A percentile compares a stretch with the other conserved stretches of the same genome.
phyloP scores from a whole-genome alignment of 1,140 invertebrate species.

The Pogonomyrmex californicus region DNA sequence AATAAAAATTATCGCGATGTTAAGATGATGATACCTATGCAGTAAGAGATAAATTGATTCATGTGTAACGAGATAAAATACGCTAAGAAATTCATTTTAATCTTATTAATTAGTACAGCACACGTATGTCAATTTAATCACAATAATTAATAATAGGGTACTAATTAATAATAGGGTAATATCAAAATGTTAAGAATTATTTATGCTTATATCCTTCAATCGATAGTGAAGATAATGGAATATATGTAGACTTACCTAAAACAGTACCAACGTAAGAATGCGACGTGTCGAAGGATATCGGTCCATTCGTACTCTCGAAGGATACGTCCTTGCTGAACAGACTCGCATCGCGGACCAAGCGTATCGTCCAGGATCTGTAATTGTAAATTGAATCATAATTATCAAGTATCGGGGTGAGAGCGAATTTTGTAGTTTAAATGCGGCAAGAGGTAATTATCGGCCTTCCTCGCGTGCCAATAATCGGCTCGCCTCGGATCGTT shows the following conservation, averaged over 20 bases:
- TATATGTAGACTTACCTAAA: constrained; percentile 89
- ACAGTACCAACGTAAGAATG: constrained; percentile 93
- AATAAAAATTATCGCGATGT: constrained; percentile 8
- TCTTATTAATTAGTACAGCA: neutral
- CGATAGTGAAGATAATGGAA: neutral
- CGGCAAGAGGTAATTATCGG: constrained; percentile 32
- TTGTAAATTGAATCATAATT: constrained; percentile 87
- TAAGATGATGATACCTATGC: constrained; percentile 1
- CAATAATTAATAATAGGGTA: neutral
- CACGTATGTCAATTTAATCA: neutral
- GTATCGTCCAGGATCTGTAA: constrained; percentile 93
- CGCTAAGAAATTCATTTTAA: neutral
- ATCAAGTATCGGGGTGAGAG: neutral
- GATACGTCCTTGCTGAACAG: constrained; percentile 93
- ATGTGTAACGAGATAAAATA: neutral
- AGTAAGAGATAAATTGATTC: neutral
- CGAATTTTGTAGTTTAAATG: neutral
- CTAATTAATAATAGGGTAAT: neutral
- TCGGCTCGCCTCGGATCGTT: constrained; percentile 15
- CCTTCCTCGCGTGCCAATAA: neutral
- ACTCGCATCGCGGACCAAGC: constrained; percentile 90
- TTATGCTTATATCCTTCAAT: neutral
- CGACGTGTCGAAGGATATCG: constrained; percentile 91
- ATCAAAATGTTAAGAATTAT: neutral
- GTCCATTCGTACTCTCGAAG: constrained; percentile 92